Base-by-base conservation (phyloP, 2,113 vertebrate species). In the Pachycephala philippinensis region DNA sequence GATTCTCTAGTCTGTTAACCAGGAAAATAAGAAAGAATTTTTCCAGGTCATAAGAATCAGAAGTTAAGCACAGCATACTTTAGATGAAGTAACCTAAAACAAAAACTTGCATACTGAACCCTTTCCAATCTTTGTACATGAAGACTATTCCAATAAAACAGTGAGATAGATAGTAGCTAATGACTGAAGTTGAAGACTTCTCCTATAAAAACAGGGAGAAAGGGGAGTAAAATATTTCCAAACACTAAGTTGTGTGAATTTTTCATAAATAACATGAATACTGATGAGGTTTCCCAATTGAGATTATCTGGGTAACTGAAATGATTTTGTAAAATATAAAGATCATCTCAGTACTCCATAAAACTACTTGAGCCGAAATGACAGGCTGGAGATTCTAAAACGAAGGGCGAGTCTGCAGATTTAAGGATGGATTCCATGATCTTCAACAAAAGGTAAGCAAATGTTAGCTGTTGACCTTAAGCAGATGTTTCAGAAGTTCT, bases 361-460 rank as follows among this genome's bases (percentile, higher is more conserved):
- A 56, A 90, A 74, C 31, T 5, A 63, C 13, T 60, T 31, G 14
- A 90, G n/a, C 37, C 84, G n/a, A 95, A 92, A 37, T 21, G 21
- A 63, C 63, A 90, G 30, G 44, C 50, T 66, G 54, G 66, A 79
- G 44, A 52, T 83, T 64, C 35, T 53, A 84, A 87, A 89, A 52
- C 33, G 40, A 53, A 91, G 37, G 45, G 40, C 37, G 82, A 75
- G 45, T 17, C 76, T 86, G 50, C 39, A 78, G 68, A 76, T 78
- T 84, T 59, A 81, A 90, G 72, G 76, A 82, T 57, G 26, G 47
- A 83, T 93, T 88, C 22, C 5, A 0, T 65, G 28, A 89, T 70
- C 85, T 87, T 71, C 80, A 84, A 87, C 72, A 93, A 79, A 94
- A 92, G 18, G 60, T 47, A 88, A 95, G 52, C 37, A 93, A 94